Conservation (phyloP, 1,140 invertebrate genomes). For the Eriosoma lanigerum region DNA sequence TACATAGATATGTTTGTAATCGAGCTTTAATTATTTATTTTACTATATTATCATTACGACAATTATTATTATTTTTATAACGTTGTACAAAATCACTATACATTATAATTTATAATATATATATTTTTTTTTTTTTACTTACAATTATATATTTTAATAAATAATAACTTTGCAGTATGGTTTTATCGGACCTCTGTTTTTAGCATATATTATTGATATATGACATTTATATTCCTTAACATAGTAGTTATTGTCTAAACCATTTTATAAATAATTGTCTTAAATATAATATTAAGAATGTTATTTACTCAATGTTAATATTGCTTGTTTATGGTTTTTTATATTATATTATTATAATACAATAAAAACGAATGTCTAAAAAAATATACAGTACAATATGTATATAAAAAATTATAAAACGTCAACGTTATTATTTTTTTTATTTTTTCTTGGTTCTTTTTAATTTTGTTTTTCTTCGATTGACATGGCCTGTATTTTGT, state of each 20-base stretch:
- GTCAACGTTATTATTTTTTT: too few relatives aligned
- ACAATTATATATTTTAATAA: background rate
- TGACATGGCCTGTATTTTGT: background rate
- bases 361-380: constrained; percentile 20
- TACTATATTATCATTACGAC: background rate
- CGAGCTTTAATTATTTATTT: constrained; percentile 7
- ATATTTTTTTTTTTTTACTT: constrained; percentile 20
- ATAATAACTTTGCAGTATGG: constrained; percentile 6
- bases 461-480: background rate
- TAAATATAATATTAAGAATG: constrained; percentile 19
- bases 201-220: constrained; percentile 4
- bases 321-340: constrained; percentile 40
- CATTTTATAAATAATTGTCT: background rate
- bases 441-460: too few relatives aligned
- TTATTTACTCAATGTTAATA: constrained; percentile 35
- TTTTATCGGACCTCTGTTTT: constrained; percentile 19
- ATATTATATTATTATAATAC: constrained; percentile 12
- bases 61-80: constrained; percentile 33
- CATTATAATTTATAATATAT: constrained; percentile 6
- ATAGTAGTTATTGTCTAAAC: background rate
- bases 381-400: constrained; percentile 18
- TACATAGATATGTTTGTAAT: constrained; percentile 19
- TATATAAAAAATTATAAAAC: background rate
- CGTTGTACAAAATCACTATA: constrained; percentile 27
- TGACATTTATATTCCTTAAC: constrained; percentile 4